These are phyloP conservation scores for Synanthedon formicaeformis DNA, from an alignment of 2,888 invertebrate genomes.

Conservation along the genomic window DNA sequence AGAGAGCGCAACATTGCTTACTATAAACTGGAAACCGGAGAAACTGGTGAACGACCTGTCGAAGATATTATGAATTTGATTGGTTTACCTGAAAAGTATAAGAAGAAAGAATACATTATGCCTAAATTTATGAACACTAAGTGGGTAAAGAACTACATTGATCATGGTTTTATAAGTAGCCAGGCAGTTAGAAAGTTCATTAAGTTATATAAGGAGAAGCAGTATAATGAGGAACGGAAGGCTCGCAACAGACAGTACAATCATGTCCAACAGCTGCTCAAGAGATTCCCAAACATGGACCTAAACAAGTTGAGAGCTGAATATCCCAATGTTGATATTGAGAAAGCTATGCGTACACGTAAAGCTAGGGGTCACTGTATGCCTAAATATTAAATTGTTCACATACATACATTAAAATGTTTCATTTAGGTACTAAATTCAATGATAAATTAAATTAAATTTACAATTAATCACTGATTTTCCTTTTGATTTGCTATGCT, in stretches of 20 bases:
- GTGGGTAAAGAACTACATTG: conserved; percentile 72
- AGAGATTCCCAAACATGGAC: conserved; percentile 82
- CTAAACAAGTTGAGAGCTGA: conserved; percentile 75
- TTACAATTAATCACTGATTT: neutral
- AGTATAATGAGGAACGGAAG: conserved; percentile 67
- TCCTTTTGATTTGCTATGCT: neutral
- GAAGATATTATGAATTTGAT: conserved; percentile 69
- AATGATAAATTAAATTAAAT: neutral
- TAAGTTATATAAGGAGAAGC: conserved; percentile 74
- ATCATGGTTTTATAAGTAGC: conserved; percentile 64
- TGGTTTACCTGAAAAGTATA: conserved; percentile 71
- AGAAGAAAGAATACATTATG: conserved; percentile 72
- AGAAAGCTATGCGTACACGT: conserved; percentile 69
- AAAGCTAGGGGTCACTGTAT: conserved; percentile 74
- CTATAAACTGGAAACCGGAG: conserved; percentile 88
- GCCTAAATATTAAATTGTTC: conserved; percentile 43
- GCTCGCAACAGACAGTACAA: conserved; percentile 73
- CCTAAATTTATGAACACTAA: conserved; percentile 76
- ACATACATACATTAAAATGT: neutral
- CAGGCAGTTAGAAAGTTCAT: conserved; percentile 71
- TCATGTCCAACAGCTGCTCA: conserved; percentile 77
- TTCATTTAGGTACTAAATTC: neutral
- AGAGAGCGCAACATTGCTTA: conserved; percentile 93
- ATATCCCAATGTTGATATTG: conserved; percentile 82
- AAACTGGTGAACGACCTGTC: conserved; percentile 81